These are phyloP conservation scores for Mus caroli DNA, from an alignment of 2,797 vertebrate genomes.

Conservation along the genomic window DNA sequence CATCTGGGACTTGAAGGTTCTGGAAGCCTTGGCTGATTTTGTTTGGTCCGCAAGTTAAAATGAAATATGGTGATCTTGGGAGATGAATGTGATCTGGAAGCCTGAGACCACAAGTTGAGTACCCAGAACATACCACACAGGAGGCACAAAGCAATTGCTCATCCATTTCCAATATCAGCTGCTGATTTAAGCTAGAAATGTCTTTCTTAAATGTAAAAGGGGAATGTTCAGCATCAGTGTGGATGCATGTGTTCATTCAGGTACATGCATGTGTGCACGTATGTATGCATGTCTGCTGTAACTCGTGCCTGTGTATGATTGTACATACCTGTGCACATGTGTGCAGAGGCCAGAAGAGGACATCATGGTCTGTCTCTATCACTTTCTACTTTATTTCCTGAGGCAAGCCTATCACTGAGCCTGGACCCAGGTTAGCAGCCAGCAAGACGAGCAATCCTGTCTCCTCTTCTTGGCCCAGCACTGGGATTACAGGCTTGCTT, in stretches of 20 bases:
- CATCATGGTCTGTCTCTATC: not conserved
- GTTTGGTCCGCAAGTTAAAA: not conserved
- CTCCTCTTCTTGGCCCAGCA: not conserved
- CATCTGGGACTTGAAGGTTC: not conserved
- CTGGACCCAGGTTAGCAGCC: not conserved
- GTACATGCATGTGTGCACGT: not conserved
- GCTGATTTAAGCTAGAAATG: not conserved
- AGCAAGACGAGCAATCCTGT: not conserved
- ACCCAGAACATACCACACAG: rapidly evolving
- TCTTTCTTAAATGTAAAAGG: not conserved
- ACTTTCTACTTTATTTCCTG: not conserved
- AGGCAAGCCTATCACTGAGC: not conserved
- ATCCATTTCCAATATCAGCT: not conserved
- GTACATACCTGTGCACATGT: not conserved
- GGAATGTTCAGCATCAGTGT: no score
- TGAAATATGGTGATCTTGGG: not conserved
- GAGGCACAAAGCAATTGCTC: not conserved
- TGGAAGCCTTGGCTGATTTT: not conserved
- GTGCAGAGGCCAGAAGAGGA: not conserved
- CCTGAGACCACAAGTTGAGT: not conserved
- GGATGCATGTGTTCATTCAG: not conserved
- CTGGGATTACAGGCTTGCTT: not conserved
- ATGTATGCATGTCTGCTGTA: not conserved
- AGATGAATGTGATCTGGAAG: not conserved
- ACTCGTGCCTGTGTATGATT: not conserved